Conservation (phyloP, 2,797 vertebrate genomes). For the Pseudocheirus occidentalis region DNA sequence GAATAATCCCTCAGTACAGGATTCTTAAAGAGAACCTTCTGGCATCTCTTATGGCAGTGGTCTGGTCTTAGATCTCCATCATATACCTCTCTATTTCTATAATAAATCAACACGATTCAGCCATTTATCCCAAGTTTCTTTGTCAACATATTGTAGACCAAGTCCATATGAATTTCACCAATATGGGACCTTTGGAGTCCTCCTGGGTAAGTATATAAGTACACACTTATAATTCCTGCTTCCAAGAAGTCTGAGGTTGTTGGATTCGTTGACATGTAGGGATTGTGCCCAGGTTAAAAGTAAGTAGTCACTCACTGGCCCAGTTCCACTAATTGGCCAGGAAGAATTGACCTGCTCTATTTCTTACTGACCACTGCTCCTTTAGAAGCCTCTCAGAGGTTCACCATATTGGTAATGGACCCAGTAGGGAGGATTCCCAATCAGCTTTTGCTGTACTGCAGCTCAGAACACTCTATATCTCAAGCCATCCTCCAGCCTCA, state of each 20-base stretch:
- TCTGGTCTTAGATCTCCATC: neutral
- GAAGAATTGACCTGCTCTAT: neutral
- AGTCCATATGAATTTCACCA: neutral
- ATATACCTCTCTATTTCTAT: neutral
- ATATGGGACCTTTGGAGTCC: neutral
- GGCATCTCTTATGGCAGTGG: neutral
- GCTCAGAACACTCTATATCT: neutral
- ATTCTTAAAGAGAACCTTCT: neutral
- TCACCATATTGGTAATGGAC: neutral
- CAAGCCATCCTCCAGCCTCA: neutral
- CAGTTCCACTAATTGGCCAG: neutral
- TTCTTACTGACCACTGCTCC: neutral
- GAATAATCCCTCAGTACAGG: neutral
- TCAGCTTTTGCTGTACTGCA: neutral
- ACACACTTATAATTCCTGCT: neutral
- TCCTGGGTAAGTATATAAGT: neutral
- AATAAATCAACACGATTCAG: neutral
- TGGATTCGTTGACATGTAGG: neutral
- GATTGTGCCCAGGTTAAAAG: neutral
- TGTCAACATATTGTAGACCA: neutral
- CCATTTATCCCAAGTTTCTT: neutral
- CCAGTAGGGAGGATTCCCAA: neutral
- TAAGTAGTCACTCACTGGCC: neutral
- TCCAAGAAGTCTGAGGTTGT: neutral
- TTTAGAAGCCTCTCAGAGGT: neutral